Evolutionary conservation across 2,113 vertebrate genomes (phyloP), one percentile per base, ranked within the genome.

Genomic region (Notiomystis cincta): DNA sequence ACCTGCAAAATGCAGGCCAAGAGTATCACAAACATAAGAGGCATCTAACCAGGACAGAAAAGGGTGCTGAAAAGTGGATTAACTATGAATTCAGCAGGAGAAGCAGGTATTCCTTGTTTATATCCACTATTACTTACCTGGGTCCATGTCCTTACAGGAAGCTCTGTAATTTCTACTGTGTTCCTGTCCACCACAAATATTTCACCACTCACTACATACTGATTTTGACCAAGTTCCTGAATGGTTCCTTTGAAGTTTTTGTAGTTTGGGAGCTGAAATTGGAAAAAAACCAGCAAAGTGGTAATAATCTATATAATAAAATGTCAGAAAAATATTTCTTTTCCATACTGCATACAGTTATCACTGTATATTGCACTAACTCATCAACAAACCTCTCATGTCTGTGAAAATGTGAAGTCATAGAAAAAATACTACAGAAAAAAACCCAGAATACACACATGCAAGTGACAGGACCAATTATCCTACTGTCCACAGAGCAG

Each of bases 61-160:
- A n/a, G 23, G 33, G 19, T 64, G 37, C 37, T 54, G 50, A 62
- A 42, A 72, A 66, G 30, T 20, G 11, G 11, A 64, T 80, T 65
- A 87, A 35, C 20, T 27, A 61, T 13, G 51, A 82, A 85, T 45
- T 82, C 28, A 72, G 25, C 50, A 76, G 33, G 13, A 90, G 60
- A 40, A 37, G 33, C 11, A 71, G 10, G 4, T 58, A 73, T 69
- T 60, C 50, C 62, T 73, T 11, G 0, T 4, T 50, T 56, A 35
- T 61, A 80, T 40, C 90, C 57, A 67, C 25, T 69, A 19, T 45
- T 56, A 62, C 80, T 65, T 96, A 99, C 99, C 98, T 99, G 99
- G 80, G 99, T 99, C 99, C 99, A 99, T 25, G 99, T 99, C 93
- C 99, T 98, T 57, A 99, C 98, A 31, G 99, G 99, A 97, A 99